Conservation (phyloP, 2,797 vertebrate genomes). For the Sebastes alutus region DNA sequence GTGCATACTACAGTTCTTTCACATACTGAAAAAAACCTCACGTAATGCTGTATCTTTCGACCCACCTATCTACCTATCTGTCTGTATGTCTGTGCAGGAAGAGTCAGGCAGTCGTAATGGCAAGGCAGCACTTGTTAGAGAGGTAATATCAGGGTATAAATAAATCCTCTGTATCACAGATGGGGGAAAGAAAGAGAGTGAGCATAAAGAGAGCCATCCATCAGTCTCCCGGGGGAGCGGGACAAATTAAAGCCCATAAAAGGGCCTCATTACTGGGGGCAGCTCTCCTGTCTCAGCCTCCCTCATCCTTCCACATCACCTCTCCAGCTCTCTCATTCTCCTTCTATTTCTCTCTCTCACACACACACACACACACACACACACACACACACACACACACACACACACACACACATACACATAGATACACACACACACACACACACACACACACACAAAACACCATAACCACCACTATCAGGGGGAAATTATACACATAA, state of each 20-base stretch:
- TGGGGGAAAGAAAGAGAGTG: constrained; percentile 78
- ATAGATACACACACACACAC: constrained; percentile 1
- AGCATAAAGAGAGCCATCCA: constrained; percentile 82
- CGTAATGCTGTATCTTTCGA: constrained; percentile 19
- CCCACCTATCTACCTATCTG: constrained; percentile 41
- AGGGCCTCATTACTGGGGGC: constrained; percentile 83
- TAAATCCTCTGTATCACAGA: constrained; percentile 82
- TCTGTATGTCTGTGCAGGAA: constrained; percentile 32
- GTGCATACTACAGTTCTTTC: neutral
- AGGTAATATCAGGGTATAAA: constrained; percentile 83
- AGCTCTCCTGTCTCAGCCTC: constrained; percentile 77
- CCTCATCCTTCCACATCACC: constrained; percentile 77
- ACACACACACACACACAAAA: constrained; percentile 31
- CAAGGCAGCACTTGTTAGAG: constrained; percentile 81
- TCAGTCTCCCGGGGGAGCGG: constrained; percentile 80
- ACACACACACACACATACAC: constrained; percentile 13
- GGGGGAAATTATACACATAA: constrained; percentile 73
- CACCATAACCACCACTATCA: constrained; percentile 66
- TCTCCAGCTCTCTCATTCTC: constrained; percentile 58
- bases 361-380: neutral
- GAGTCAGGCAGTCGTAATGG: constrained; percentile 56
- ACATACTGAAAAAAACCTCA: neutral
- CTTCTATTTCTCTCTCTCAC: constrained; percentile 1
- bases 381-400: constrained; percentile 2
- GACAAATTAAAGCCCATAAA: constrained; percentile 86